Percentiles rank a stretch among this genome's conserved stretches.
Evolutionary conservation across 2,888 invertebrate species (phyloP).

Genomic region (Thelaira solivaga): DNA sequence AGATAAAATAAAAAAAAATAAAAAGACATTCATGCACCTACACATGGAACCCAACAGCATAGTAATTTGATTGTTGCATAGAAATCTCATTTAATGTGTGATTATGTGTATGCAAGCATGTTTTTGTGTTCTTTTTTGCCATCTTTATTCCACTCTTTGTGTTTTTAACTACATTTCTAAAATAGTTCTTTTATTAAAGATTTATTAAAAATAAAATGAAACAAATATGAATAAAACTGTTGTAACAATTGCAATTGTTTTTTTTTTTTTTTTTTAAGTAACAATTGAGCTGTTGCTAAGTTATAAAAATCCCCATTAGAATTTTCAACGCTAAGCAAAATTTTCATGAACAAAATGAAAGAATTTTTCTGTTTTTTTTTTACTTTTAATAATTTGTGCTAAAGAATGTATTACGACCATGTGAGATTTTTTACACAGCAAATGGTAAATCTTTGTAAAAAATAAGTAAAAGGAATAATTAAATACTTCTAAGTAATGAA

Average conservation of each 20-base stretch:
- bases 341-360: slow-evolving; percentile 28
- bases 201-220: neutral
- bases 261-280: too few relatives aligned
- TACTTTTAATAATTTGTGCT: neutral
- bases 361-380: neutral
- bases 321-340: slow-evolving; percentile 26
- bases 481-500: too few relatives aligned
- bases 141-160: neutral
- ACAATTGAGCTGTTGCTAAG: slow-evolving; percentile 12
- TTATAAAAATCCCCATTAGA: slow-evolving; percentile 2
- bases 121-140: too few relatives aligned
- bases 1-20: neutral
- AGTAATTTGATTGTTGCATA: slow-evolving; percentile 11
- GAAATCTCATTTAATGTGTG: slow-evolving; percentile 11
- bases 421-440: too few relatives aligned
- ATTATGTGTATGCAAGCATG: too few relatives aligned
- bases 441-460: too few relatives aligned
- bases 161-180: neutral
- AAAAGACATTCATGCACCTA: neutral
- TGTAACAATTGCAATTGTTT: slow-evolving; percentile 53
- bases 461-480: too few relatives aligned
- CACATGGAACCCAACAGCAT: neutral
- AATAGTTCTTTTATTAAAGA: neutral
- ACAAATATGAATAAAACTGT: slow-evolving; percentile 35
- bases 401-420: too few relatives aligned